Conservation (phyloP, 2,797 vertebrate genomes). For the Anas acuta region DNA sequence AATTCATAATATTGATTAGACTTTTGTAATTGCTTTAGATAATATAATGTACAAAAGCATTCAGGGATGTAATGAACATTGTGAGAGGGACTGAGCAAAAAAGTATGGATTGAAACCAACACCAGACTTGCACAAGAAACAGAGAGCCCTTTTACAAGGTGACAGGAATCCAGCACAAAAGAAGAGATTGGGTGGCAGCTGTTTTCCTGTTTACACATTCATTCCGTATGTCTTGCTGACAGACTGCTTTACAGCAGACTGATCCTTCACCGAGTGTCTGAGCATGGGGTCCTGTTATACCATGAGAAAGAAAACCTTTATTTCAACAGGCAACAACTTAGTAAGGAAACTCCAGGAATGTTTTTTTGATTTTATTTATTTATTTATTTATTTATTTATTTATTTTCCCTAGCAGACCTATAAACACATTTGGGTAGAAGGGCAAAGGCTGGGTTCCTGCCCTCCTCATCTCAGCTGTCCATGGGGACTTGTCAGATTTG, state of each 20-base stretch:
- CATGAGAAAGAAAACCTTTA: not conserved
- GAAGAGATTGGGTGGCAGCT: not conserved
- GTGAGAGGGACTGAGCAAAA: not conserved
- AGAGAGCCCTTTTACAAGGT: constrained; percentile 17
- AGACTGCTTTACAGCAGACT: not conserved
- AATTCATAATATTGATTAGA: constrained; percentile 15
- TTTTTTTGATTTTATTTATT: not conserved
- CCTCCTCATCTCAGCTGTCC: not conserved
- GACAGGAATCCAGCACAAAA: not conserved
- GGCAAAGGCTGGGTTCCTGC: not conserved
- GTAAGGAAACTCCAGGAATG: not conserved
- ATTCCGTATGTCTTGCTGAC: not conserved
- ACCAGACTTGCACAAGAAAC: not conserved
- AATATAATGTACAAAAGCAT: not conserved
- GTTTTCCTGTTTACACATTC: not conserved
- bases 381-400: too few relatives aligned
- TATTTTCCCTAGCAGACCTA: too few relatives aligned
- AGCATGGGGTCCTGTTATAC: not conserved
- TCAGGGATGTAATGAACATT: not conserved
- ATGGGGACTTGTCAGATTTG: not conserved
- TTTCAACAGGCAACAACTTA: not conserved
- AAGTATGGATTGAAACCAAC: not conserved
- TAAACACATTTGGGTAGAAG: too few relatives aligned
- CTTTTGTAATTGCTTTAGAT: not conserved
- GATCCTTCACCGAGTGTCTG: not conserved